Conservation (phyloP, 2,888 invertebrate genomes). For the Macrosiphum euphorbiae region DNA sequence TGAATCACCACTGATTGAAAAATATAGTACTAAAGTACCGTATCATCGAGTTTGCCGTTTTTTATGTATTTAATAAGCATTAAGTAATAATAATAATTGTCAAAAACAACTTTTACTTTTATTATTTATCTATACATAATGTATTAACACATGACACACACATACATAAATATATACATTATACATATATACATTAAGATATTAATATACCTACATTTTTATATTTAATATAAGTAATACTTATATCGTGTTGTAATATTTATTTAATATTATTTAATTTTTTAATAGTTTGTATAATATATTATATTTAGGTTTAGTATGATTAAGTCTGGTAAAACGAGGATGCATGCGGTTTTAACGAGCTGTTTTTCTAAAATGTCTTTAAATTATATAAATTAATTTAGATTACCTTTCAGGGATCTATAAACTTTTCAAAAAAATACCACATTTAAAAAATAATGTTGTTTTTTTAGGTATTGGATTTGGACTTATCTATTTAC, state of each 20-base stretch:
- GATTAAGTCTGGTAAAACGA: constrained; percentile 20
- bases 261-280: constrained; percentile 19
- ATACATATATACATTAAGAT: not conserved
- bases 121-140: constrained; percentile 18
- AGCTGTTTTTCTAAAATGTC: constrained; percentile 38
- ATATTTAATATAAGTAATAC: constrained; percentile 17
- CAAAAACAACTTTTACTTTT: constrained; percentile 31
- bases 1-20: not conserved
- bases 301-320: constrained; percentile 42
- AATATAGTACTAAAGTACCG: not conserved
- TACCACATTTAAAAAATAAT: not conserved
- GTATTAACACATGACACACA: not conserved
- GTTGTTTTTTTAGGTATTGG: constrained; percentile 80
- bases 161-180: not conserved
- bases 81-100: constrained; percentile 24
- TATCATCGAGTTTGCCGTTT: not conserved
- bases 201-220: constrained; percentile 7
- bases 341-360: constrained; percentile 41
- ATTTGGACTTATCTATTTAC: constrained; percentile 93
- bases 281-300: constrained; percentile 26
- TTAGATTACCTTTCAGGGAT: constrained; percentile 28
- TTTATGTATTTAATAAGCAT: constrained; percentile 33
- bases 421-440: not conserved
- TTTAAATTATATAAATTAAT: constrained; percentile 40
- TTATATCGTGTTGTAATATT: not conserved